phyloP scores from a whole-genome alignment of 1,140 invertebrate genomes.

The Wiebesia pumilae region DNA sequence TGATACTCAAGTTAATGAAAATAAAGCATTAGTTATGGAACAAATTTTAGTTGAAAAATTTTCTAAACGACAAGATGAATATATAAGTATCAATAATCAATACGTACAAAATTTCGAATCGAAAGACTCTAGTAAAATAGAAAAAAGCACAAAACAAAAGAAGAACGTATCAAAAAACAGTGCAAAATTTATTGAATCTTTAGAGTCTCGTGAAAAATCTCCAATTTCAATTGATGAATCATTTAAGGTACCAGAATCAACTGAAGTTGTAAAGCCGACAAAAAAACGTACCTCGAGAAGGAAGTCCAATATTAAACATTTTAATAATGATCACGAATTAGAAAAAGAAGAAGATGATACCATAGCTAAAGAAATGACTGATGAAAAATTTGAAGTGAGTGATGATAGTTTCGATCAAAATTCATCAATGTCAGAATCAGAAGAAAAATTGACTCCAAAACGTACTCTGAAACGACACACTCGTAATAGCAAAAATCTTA shows the following conservation, averaged over 20 bases:
- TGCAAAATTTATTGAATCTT: constrained; percentile 7
- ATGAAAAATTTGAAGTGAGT: background rate
- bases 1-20: background rate
- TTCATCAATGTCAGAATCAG: constrained; percentile 37
- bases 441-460: constrained; percentile 18
- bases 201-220: constrained; percentile 2
- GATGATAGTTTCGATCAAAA: constrained; percentile 2
- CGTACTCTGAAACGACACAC: constrained; percentile 4
- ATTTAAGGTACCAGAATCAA: constrained; percentile 58
- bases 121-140: background rate
- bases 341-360: constrained; percentile 22
- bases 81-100: background rate
- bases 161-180: constrained; percentile 15
- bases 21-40: background rate
- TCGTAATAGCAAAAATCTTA: background rate
- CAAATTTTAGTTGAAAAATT: background rate
- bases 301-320: constrained; percentile 55
- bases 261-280: constrained; percentile 45
- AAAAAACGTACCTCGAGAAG: constrained; percentile 59
- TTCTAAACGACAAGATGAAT: background rate
- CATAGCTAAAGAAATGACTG: background rate
- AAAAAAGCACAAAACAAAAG: constrained; percentile 7
- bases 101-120: background rate
- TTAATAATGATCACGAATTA: background rate
- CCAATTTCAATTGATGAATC: constrained; percentile 2